Evolutionary conservation across 1,140 invertebrate species (phyloP).

Genomic region (Euura saliciscinereae): DNA sequence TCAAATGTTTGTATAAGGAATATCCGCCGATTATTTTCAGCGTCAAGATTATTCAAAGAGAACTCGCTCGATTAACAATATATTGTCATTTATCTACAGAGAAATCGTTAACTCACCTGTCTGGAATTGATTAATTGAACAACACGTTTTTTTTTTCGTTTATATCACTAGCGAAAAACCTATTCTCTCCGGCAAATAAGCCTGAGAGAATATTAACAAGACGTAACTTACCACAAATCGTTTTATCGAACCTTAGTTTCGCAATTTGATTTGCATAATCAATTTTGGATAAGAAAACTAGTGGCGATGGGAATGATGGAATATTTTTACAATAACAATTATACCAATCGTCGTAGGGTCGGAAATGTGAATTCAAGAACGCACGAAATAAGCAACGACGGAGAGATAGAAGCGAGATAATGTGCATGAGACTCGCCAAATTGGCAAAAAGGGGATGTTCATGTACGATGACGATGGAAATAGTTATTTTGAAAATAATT

Average conservation of each 20-base stretch:
- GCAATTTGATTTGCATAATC: neutral
- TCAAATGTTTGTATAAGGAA: neutral
- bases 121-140: constrained; percentile 2
- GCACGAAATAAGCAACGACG: neutral
- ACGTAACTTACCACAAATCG: neutral
- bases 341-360: neutral
- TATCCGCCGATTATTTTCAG: neutral
- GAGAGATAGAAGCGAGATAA: neutral
- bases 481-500: neutral
- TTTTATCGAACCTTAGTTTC: constrained; percentile 4
- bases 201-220: neutral
- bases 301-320: neutral
- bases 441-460: neutral
- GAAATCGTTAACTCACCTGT: neutral
- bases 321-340: neutral
- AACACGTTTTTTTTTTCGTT: neutral
- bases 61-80: neutral
- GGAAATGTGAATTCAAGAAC: neutral
- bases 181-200: neutral
- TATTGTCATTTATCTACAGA: neutral
- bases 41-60: neutral
- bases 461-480: neutral
- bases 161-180: neutral
- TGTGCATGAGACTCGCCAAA: neutral
- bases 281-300: neutral